Percentiles rank a stretch among this genome's conserved stretches.
Conservation (phyloP, 2,113 vertebrate species). For the Hymenochirus boettgeri region DNA sequence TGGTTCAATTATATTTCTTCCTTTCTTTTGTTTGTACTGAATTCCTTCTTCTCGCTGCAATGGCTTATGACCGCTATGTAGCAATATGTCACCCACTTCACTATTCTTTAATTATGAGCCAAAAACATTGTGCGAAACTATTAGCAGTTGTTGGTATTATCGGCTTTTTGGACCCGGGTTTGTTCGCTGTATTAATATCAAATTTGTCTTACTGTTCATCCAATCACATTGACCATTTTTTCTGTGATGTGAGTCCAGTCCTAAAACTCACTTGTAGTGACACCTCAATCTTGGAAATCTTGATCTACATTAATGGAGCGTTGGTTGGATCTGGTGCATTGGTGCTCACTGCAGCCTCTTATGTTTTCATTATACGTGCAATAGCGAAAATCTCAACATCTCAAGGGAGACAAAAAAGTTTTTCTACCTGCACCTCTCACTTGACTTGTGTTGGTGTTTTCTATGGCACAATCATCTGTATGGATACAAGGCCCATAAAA, state of each 20-base stretch:
- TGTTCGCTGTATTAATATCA: conserved; percentile 2
- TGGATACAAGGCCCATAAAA: conserved; percentile 18
- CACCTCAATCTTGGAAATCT: background rate
- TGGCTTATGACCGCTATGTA: conserved; percentile 29
- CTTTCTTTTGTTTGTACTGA: conserved; percentile 9
- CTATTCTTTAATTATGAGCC: conserved; percentile 17
- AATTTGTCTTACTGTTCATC: conserved; percentile 19
- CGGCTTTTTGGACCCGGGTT: background rate
- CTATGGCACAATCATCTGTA: conserved; percentile 10
- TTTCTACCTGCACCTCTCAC: conserved; percentile 22
- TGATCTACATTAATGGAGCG: conserved; percentile 9
- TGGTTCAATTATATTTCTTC: conserved; percentile 20
- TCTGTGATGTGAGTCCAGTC: conserved; percentile 27
- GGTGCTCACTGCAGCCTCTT: conserved; percentile 12
- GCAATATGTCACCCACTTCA: conserved; percentile 25
- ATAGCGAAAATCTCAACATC: conserved; percentile 17
- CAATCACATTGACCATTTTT: conserved; percentile 19
- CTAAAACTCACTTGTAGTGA: conserved; percentile 27
- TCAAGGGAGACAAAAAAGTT: conserved; percentile 8
- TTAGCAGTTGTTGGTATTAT: background rate
- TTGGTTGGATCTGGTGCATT: background rate
- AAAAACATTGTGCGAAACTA: background rate
- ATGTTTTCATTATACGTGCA: conserved; percentile 16
- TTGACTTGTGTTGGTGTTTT: conserved; percentile 13
- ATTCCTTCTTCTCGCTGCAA: conserved; percentile 23